These are phyloP conservation scores for Operophtera brumata DNA, from an alignment of 2,888 invertebrate species.

Conservation along the genomic window DNA sequence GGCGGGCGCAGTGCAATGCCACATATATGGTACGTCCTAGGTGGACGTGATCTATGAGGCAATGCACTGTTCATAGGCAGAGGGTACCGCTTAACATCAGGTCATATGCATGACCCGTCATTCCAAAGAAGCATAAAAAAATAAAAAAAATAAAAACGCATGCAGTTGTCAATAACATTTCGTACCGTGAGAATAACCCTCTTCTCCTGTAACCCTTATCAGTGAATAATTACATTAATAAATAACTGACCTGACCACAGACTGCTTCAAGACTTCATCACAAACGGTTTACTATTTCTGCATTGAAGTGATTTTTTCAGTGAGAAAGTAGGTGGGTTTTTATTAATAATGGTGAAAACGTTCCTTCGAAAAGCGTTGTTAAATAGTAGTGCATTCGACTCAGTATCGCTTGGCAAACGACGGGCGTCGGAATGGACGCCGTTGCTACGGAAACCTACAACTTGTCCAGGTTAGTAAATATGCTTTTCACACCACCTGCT, in stretches of 20 bases:
- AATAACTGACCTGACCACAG: slow-evolving; percentile 30
- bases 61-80: too few relatives aligned
- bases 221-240: slow-evolving; percentile 40
- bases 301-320: not conserved
- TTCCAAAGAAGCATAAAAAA: too few relatives aligned
- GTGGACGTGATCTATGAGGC: too few relatives aligned
- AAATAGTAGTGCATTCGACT: slow-evolving; percentile 37
- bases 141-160: too few relatives aligned
- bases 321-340: slow-evolving; percentile 1
- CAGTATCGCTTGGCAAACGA: slow-evolving; percentile 44
- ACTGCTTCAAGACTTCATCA: slow-evolving; percentile 31
- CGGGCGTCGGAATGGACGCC: slow-evolving; percentile 58
- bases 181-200: slow-evolving; percentile 34
- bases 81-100: too few relatives aligned
- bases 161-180: not conserved
- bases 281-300: slow-evolving; percentile 8
- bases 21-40: too few relatives aligned
- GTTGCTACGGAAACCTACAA: slow-evolving; percentile 42
- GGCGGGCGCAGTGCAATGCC: too few relatives aligned
- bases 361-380: slow-evolving; percentile 48
- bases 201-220: slow-evolving; percentile 37
- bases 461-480: slow-evolving; percentile 27
- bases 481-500: too few relatives aligned
- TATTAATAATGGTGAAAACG: slow-evolving; percentile 29
- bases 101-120: too few relatives aligned